Conservation (phyloP, 1,140 invertebrate species). For the Cecropterus lyciades region DNA sequence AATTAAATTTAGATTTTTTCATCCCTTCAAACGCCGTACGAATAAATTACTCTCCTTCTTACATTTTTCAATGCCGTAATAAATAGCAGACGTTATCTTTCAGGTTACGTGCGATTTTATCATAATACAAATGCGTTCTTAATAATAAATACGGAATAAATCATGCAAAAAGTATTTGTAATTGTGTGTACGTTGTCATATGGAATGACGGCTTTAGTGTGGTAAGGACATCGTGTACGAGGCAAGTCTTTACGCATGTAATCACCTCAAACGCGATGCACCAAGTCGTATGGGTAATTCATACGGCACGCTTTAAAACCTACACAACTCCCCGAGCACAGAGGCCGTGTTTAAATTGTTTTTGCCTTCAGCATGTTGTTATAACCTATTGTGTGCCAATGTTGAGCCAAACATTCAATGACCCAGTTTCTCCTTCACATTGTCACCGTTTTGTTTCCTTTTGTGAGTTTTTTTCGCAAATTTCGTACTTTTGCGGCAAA, state of each 20-base stretch:
- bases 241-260: slow-evolving; percentile 39
- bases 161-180: background rate
- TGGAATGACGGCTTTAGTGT: slow-evolving; percentile 25
- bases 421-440: slow-evolving; percentile 59
- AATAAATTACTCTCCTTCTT: too few species aligned
- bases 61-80: too few species aligned
- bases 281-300: slow-evolving; percentile 50
- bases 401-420: slow-evolving; percentile 64
- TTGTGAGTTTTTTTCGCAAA: slow-evolving; percentile 41
- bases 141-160: too few species aligned
- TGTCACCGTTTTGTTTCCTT: slow-evolving; percentile 46
- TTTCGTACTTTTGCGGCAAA: slow-evolving; percentile 19
- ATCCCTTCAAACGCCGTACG: too few species aligned
- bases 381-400: slow-evolving; percentile 69
- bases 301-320: slow-evolving; percentile 56
- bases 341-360: slow-evolving; percentile 71
- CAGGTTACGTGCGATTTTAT: too few species aligned
- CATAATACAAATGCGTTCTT: too few species aligned
- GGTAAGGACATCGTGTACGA: slow-evolving; percentile 32
- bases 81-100: too few species aligned
- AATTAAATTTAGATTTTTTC: too few species aligned
- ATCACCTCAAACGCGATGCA: slow-evolving; percentile 44
- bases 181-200: background rate
- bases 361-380: slow-evolving; percentile 68
- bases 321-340: slow-evolving; percentile 53